Evolutionary conservation across 2,797 vertebrate species (phyloP).

Genomic region (Macropus fuliginosus): DNA sequence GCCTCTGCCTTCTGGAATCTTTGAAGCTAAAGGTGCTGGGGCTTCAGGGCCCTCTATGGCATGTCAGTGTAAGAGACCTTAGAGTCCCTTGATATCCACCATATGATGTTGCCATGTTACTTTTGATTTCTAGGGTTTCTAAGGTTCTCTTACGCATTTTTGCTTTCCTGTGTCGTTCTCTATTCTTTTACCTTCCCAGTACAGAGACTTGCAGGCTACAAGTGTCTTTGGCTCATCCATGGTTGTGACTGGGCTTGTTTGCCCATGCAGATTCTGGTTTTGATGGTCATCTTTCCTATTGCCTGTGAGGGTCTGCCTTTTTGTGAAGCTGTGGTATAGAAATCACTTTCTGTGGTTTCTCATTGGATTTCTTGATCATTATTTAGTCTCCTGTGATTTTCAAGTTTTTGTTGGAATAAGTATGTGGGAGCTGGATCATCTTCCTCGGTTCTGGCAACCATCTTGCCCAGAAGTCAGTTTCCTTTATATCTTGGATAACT

Average conservation of each 20-base stretch:
- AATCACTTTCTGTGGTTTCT: not conserved
- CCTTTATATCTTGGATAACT: not conserved
- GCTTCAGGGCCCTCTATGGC: not conserved
- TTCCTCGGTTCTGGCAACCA: not conserved
- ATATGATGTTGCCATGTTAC: not conserved
- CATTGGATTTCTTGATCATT: not conserved
- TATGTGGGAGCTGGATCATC: not conserved
- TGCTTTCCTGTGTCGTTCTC: not conserved
- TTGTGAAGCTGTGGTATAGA: not conserved
- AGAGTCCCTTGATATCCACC: not conserved
- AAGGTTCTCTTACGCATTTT: not conserved
- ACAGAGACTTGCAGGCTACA: not conserved
- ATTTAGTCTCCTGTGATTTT: not conserved
- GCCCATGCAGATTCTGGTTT: not conserved
- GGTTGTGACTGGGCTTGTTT: not conserved
- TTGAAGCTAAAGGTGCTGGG: not conserved
- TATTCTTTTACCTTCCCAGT: not conserved
- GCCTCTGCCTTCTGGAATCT: not conserved
- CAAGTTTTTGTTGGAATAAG: not conserved
- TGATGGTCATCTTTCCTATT: not conserved
- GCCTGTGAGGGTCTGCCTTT: not conserved
- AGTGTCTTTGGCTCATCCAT: not conserved
- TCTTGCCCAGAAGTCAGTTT: not conserved
- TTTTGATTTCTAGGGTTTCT: not conserved
- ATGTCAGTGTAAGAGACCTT: not conserved